Conservation (phyloP, 2,888 invertebrate species). For the Tortricodes alternella region DNA sequence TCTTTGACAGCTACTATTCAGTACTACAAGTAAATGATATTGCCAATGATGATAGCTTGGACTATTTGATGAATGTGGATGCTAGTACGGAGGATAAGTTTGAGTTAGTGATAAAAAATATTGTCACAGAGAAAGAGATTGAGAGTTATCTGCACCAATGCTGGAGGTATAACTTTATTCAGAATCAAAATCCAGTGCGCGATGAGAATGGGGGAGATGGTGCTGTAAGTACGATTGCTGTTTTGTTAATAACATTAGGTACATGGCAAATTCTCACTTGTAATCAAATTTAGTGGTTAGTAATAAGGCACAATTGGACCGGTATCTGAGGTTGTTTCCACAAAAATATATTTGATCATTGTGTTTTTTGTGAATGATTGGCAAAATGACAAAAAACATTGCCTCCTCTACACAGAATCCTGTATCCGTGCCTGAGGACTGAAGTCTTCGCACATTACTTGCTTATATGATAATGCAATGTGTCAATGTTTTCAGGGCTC, state of each 20-base stretch:
- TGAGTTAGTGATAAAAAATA: slow-evolving; percentile 57
- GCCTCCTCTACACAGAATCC: no score
- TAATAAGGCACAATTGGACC: no score
- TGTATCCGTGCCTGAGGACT: no score
- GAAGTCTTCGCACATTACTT: no score
- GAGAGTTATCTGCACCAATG: slow-evolving; percentile 70
- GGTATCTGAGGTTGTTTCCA: no score
- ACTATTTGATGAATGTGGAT: slow-evolving; percentile 61
- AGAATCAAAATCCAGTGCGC: slow-evolving; percentile 47
- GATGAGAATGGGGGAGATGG: slow-evolving; percentile 45
- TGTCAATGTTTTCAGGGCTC: slow-evolving; percentile 36
- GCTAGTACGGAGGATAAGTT: slow-evolving; percentile 72
- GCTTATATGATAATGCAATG: no score
- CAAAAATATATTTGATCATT: no score
- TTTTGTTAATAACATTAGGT: neutral
- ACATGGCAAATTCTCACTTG: no score
- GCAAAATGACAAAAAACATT: no score
- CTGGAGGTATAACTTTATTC: slow-evolving; percentile 67
- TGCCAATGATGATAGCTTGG: slow-evolving; percentile 49
- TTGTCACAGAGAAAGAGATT: slow-evolving; percentile 64
- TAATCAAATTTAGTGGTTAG: no score
- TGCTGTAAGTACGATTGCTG: slow-evolving; percentile 41
- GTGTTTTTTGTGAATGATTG: no score
- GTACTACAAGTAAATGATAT: slow-evolving; percentile 44
- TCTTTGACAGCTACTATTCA: slow-evolving; percentile 62